Evolutionary conservation across 2,113 vertebrate species (phyloP), one percentile per base, ranked within the genome.

Genomic region (Australoheros scitulus): DNA sequence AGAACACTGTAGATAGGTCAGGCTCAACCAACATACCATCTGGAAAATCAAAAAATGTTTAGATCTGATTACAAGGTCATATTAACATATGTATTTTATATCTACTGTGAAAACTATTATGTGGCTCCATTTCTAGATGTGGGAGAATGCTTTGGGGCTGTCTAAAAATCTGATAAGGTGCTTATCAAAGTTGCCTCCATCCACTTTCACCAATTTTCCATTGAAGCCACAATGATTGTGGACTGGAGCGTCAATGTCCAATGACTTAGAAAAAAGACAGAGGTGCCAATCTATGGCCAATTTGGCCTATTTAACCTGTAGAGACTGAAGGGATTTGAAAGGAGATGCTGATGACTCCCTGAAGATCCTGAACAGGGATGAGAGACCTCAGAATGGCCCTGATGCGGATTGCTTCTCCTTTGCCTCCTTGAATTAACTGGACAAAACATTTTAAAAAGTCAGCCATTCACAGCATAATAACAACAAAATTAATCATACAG

Each of bases 361-460:
- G 96, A 65, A 99, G 96, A 87, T 99, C 97, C 88, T 96, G 96
- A 76, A 97, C 52, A 2, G 97, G 97, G 90, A 99, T 97, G 50
- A 99, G 95, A 20, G 98, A 99, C 82, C 97, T 96, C 63, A 99
- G 92, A 94, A 99, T 99, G 64, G 97, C 97, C 77, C 97, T 95
- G 81, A 99, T 96, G 61, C 98, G 96, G 84, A 99, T 96, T 77
- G 98, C 98, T 82, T 99, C 98, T 22, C 97, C 97, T 96, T 98
- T 99, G 13, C 97, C 97, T 56, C 96, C 96, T 84, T 97, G 96
- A 89, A 99, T 99, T 87, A 99, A 88, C 98, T 99, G 83, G 3
- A 91, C 14, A 61, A 82, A n/a, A 84, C 81, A 63, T 77, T 5
- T 76, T 29, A 4, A 76, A 64, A 11, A 68, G 63, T 58, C 26